Base-by-base conservation (phyloP, 2,113 vertebrate species). In the Brevimyrus niger region DNA sequence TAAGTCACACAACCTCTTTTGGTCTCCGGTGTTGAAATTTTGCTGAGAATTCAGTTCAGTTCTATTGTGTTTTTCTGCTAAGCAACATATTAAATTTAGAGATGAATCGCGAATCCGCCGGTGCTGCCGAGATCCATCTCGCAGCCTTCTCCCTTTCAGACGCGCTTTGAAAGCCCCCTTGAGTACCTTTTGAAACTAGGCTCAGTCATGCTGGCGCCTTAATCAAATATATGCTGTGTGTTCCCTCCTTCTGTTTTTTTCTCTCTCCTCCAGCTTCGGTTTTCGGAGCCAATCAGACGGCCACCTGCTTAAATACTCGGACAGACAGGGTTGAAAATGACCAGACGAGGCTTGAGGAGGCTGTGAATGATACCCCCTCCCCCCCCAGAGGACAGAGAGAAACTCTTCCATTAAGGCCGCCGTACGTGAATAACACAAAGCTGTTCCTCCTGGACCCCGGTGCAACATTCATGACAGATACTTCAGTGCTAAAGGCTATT, bases 31-130 rank as follows among this genome's bases (percentile, higher is more conserved):
- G 35, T 17, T 31, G 21, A 80, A 80, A 80, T 42, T 42, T 80
- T 7, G 11, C 13, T 3, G 23, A 48, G 9, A 85, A 23, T 48
- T 85, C 21, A 46, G 82, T 85, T 48, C 82, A 48, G 44, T 85
- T 85, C 82, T n/a, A 85, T 47, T 85, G 80, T 80, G 73, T 42
- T 80, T 80, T 80, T 80, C 35, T 80, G 31, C 73, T 80, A 80
- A 80, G 73, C 31, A 80, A 80, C 73, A 42, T 42, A 80, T 80
- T 42, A 42, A 38, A 69, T 69, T 31, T 69, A 69, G 61, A 69
- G 61, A 13, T 31, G 61, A 69, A 31, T 31, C 1, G 3, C 1
- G 27, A 69, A 31, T 21, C 13, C 3, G n/a, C 61, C 3, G 3
- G 3, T 27, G 27, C 10, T 69, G 27, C 61, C 3, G 27, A 69